Evolutionary conservation across 2,888 invertebrate species (phyloP).

Genomic region (Pyrocoelia pectoralis): DNA sequence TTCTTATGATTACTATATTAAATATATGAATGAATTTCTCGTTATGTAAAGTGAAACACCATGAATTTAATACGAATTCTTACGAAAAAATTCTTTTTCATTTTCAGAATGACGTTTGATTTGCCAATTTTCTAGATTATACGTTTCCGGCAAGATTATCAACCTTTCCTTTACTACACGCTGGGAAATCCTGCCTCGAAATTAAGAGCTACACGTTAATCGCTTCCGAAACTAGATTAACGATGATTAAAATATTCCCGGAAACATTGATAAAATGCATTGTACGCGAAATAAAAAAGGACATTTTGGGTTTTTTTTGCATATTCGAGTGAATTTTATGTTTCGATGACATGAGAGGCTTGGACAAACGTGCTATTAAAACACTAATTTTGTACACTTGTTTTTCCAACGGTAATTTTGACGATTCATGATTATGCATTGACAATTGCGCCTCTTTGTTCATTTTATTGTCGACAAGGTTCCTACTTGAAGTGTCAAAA

Average conservation of each 20-base stretch:
- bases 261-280: too few relatives aligned
- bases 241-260: neutral
- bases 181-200: neutral
- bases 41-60: neutral
- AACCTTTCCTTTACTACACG: neutral
- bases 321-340: too few relatives aligned
- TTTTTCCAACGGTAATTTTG: too few relatives aligned
- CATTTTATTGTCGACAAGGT: too few relatives aligned
- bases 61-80: neutral
- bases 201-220: neutral
- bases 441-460: too few relatives aligned
- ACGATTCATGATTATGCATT: too few relatives aligned
- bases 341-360: too few relatives aligned
- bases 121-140: neutral
- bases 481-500: too few relatives aligned
- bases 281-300: too few relatives aligned
- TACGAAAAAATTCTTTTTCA: neutral
- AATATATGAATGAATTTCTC: neutral
- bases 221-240: neutral
- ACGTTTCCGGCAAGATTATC: neutral
- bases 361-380: too few relatives aligned
- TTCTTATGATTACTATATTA: neutral
- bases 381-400: too few relatives aligned
- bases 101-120: neutral
- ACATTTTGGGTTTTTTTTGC: too few relatives aligned